Conservation (phyloP, 2,797 vertebrate species). For the Phyllotis vaccarum region DNA sequence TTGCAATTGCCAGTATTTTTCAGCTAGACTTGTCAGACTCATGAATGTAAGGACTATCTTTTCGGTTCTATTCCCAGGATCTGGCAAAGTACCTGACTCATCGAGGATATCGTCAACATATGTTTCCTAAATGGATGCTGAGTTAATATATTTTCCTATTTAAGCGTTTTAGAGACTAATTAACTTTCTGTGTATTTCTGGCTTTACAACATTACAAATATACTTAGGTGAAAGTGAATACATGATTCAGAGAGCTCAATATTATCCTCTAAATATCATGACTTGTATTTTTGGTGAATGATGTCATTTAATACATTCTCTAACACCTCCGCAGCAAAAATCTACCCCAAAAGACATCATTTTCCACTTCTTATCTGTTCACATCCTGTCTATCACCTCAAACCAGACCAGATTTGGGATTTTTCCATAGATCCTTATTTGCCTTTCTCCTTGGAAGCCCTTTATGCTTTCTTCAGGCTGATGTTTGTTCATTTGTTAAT, state of each 20-base stretch:
- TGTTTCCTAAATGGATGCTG: not conserved
- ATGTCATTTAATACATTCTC: slow-evolving; percentile 37
- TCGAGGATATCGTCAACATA: not conserved
- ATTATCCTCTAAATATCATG: slow-evolving; percentile 44
- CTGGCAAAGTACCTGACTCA: slow-evolving; percentile 19
- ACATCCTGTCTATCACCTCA: not conserved
- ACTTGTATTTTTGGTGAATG: slow-evolving; percentile 65
- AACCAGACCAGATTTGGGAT: not conserved
- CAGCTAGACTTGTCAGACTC: not conserved
- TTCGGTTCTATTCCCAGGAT: slow-evolving; percentile 13
- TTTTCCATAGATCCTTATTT: not conserved
- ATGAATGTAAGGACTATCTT: not conserved
- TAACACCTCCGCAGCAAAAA: slow-evolving; percentile 64
- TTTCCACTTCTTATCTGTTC: slow-evolving; percentile 53
- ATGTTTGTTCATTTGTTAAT: slow-evolving; percentile 17
- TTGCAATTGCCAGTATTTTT: not conserved
- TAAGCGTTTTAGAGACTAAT: slow-evolving; percentile 44
- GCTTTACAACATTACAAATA: slow-evolving; percentile 43
- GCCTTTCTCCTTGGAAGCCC: slow-evolving; percentile 20
- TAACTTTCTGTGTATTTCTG: slow-evolving; percentile 50
- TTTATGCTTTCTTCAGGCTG: not conserved
- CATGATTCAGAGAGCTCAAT: slow-evolving; percentile 49
- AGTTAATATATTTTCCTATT: slow-evolving; percentile 37
- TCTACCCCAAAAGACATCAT: not conserved
- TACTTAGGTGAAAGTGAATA: slow-evolving; percentile 32